phyloP scores from a whole-genome alignment of 1,140 invertebrate species.

The Hylaeus volcanicus region DNA sequence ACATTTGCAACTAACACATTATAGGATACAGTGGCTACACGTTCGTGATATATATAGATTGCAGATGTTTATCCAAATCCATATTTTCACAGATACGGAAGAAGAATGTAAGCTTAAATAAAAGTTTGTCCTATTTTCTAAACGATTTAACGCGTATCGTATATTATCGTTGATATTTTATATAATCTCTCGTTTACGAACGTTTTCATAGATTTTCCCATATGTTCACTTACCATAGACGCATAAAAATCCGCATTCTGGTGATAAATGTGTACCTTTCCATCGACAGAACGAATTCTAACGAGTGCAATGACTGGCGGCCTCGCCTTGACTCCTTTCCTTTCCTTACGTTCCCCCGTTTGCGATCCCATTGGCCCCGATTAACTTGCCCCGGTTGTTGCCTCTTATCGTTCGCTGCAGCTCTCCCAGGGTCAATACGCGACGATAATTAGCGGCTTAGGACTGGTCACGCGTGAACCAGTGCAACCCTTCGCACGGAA shows the following conservation, averaged over 20 bases:
- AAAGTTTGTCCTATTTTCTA: too few relatives aligned
- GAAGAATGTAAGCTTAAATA: too few relatives aligned
- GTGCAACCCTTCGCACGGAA: background rate
- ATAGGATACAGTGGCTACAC: background rate
- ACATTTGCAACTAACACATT: background rate
- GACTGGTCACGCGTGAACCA: background rate
- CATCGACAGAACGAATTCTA: conserved; percentile 20
- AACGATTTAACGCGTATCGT: too few relatives aligned
- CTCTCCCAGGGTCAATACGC: conserved; percentile 47
- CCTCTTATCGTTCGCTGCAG: conserved; percentile 38
- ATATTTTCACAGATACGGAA: too few relatives aligned
- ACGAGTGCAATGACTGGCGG: conserved; percentile 40
- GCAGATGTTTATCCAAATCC: too few relatives aligned
- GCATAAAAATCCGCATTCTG: too few relatives aligned
- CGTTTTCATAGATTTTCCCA: too few relatives aligned
- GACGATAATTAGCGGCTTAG: conserved; percentile 38
- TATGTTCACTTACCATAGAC: too few relatives aligned
- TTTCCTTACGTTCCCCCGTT: conserved; percentile 6
- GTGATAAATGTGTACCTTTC: background rate
- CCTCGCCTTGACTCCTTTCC: conserved; percentile 49
- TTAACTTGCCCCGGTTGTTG: conserved; percentile 53
- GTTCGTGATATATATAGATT: too few relatives aligned
- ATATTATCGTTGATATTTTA: too few relatives aligned
- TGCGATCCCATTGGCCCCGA: conserved; percentile 46
- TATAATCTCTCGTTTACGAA: too few relatives aligned